Evolutionary conservation across 2,888 invertebrate species (phyloP).

Genomic region (Cephus pulcher): DNA sequence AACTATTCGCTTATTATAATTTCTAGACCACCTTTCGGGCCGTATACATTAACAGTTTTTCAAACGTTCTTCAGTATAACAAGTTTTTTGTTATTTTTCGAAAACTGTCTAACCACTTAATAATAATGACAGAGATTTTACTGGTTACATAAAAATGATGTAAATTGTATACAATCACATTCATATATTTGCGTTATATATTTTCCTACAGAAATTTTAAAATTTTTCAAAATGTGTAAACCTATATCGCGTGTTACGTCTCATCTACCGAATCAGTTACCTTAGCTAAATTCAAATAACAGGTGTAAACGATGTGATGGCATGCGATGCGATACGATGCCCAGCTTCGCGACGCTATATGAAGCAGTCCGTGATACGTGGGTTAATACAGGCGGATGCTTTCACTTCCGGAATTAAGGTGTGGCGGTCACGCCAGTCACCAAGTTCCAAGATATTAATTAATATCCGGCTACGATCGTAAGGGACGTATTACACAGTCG

Average conservation of each 20-base stretch:
- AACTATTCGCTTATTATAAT: slow-evolving; percentile 35
- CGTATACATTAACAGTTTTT: background rate
- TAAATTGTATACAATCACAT: background rate
- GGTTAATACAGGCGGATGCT: background rate
- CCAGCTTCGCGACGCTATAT: too few relatives aligned
- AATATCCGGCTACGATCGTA: slow-evolving; percentile 13
- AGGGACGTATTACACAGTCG: background rate
- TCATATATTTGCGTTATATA: background rate
- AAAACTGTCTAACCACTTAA: background rate
- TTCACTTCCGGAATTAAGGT: slow-evolving; percentile 1
- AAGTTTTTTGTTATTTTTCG: background rate
- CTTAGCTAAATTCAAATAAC: background rate
- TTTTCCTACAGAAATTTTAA: background rate
- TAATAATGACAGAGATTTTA: background rate
- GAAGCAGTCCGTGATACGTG: too few relatives aligned
- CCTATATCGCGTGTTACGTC: background rate
- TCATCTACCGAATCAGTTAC: background rate
- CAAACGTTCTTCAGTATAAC: too few relatives aligned
- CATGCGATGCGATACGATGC: background rate
- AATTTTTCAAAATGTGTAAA: background rate
- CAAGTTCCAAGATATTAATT: slow-evolving; percentile 18
- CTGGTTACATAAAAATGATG: background rate
- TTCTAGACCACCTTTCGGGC: slow-evolving; percentile 20
- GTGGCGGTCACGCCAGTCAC: slow-evolving; percentile 20
- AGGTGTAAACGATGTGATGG: background rate